Conservation (phyloP, 2,113 vertebrate species). For the Rousettus leschenaultii region DNA sequence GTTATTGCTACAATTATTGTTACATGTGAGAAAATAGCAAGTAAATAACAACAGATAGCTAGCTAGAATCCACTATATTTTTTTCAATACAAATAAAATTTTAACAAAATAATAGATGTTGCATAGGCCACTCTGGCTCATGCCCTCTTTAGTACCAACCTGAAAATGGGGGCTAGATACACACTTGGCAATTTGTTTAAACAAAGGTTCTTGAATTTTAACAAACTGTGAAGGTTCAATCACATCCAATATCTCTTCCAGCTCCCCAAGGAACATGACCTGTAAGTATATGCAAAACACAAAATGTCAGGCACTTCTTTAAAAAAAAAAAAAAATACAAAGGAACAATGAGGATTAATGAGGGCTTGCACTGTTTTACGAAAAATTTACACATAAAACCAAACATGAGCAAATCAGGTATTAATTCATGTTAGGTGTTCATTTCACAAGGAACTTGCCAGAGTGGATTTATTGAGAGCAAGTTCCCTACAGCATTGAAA, state of each 20-base stretch:
- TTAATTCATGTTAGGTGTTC: not conserved
- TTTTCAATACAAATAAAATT: not conserved
- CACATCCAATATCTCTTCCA: constrained; percentile 99
- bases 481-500: not conserved
- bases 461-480: not conserved
- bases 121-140: not conserved
- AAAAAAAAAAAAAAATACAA: not conserved
- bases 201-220: constrained; percentile 99
- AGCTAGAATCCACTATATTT: not conserved
- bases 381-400: not conserved
- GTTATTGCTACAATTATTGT: not conserved
- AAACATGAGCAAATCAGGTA: not conserved
- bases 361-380: not conserved
- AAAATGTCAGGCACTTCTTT: not conserved
- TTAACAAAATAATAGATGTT: not conserved
- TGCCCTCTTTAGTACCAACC: constrained; percentile 81
- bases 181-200: constrained; percentile 99
- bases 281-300: constrained; percentile 71
- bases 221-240: constrained; percentile 98
- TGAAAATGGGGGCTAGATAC: constrained; percentile 99
- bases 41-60: not conserved
- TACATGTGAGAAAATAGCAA: not conserved
- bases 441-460: not conserved
- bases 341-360: not conserved
- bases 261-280: constrained; percentile 99